Evolutionary conservation across 2,113 vertebrate genomes (phyloP).

Genomic region (Marmota monax): DNA sequence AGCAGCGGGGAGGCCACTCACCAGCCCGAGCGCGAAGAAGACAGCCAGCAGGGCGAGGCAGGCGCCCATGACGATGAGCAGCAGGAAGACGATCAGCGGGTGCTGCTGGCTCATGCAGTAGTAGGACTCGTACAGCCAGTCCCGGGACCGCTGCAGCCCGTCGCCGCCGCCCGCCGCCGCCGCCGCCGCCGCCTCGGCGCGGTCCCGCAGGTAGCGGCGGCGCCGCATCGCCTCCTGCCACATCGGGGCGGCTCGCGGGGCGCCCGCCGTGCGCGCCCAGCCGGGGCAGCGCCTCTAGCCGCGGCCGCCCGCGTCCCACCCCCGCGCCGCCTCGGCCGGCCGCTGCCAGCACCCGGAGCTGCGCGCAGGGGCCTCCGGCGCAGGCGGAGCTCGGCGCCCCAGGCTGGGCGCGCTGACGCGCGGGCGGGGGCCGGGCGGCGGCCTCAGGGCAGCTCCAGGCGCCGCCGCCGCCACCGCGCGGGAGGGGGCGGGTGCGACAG

Average conservation of each 20-base stretch:
- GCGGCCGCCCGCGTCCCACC: conserved; percentile 56
- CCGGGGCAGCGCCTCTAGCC: conserved; percentile 60
- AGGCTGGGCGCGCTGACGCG: conserved; percentile 73
- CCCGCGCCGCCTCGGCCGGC: conserved; percentile 43
- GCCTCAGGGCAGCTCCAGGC: conserved; percentile 65
- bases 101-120: conserved; percentile 99
- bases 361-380: conserved; percentile 68
- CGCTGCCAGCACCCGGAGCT: conserved; percentile 35
- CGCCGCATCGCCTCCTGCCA: conserved; percentile 95
- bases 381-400: conserved; percentile 65
- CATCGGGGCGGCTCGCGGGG: conserved; percentile 85
- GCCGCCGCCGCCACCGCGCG: conserved; percentile 57
- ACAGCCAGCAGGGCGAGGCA: conserved; percentile 96
- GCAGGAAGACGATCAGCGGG: conserved; percentile 97
- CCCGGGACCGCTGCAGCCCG: conserved; percentile 91
- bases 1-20: conserved; percentile 86
- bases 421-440: conserved; percentile 64
- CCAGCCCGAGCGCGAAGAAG: conserved; percentile 98
- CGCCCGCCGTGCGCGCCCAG: conserved; percentile 65
- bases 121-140: conserved; percentile 99
- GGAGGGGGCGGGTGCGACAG: conserved; percentile 69
- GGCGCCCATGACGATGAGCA: conserved; percentile 98
- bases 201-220: conserved; percentile 92
- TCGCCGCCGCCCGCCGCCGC: conserved; percentile 77
- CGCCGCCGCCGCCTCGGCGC: conserved; percentile 82